Evolutionary conservation across 2,888 invertebrate genomes (phyloP).

Genomic region (Epinotia demarniana): DNA sequence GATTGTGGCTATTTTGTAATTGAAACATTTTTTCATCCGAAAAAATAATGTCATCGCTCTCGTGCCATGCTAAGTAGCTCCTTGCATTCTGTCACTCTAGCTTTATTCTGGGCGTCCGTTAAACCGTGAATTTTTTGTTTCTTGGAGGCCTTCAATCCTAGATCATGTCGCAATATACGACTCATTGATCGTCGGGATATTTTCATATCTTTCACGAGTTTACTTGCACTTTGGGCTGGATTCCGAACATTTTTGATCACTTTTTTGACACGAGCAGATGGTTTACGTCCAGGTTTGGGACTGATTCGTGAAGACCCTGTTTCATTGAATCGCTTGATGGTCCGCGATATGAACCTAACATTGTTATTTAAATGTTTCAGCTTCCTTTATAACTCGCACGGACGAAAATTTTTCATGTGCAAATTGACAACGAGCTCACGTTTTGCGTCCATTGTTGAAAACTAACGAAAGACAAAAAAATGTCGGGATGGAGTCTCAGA

Average conservation of each 20-base stretch:
- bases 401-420: background rate
- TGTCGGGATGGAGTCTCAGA: background rate
- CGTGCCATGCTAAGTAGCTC: too few relatives aligned
- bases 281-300: constrained; percentile 16
- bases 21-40: too few relatives aligned
- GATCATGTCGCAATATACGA: too few relatives aligned
- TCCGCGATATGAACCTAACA: too few relatives aligned
- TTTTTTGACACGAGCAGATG: constrained; percentile 15
- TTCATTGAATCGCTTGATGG: constrained; percentile 19
- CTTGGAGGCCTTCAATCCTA: too few relatives aligned
- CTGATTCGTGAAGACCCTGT: constrained; percentile 14
- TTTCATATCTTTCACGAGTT: too few relatives aligned
- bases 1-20: background rate
- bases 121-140: too few relatives aligned
- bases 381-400: background rate
- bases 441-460: constrained; percentile 12
- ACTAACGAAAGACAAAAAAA: constrained; percentile 3
- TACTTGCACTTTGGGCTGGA: background rate
- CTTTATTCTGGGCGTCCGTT: too few relatives aligned
- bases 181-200: too few relatives aligned
- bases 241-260: constrained; percentile 3
- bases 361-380: too few relatives aligned
- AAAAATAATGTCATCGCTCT: too few relatives aligned
- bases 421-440: constrained; percentile 9
- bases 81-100: too few relatives aligned